Conservation (phyloP, 2,888 invertebrate genomes). For the Hirtodrosophila histrioides region DNA sequence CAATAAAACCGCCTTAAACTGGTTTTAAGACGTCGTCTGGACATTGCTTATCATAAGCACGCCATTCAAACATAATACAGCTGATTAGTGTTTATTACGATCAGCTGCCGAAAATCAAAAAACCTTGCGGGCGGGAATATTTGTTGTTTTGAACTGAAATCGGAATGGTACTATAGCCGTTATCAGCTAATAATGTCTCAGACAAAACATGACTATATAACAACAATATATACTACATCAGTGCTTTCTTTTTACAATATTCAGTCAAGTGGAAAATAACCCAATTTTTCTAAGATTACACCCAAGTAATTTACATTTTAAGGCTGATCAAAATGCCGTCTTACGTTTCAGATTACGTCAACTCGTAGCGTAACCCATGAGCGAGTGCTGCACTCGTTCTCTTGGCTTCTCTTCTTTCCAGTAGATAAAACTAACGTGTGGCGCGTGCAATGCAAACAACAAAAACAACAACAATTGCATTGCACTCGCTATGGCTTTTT, state of each 20-base stretch:
- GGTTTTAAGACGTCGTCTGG: conserved; percentile 41
- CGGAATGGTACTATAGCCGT: conserved; percentile 33
- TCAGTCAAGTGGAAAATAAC: conserved; percentile 50
- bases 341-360: conserved; percentile 50
- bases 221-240: conserved; percentile 1
- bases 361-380: conserved; percentile 16
- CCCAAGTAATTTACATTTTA: not conserved
- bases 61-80: conserved; percentile 25
- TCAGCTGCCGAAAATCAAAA: conserved; percentile 24
- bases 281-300: conserved; percentile 10
- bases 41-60: conserved; percentile 38
- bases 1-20: conserved; percentile 47
- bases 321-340: conserved; percentile 56
- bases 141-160: conserved; percentile 10
- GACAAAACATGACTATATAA: not conserved
- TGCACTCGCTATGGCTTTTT: conserved; percentile 47
- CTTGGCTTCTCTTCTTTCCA: conserved; percentile 14
- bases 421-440: conserved; percentile 47
- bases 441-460: conserved; percentile 58
- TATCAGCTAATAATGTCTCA: conserved; percentile 40
- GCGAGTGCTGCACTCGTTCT: conserved; percentile 1
- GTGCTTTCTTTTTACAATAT: conserved; percentile 47
- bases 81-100: conserved; percentile 36
- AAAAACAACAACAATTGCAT: conserved; percentile 40
- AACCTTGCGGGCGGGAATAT: conserved; percentile 26